Evolutionary conservation across 2,113 vertebrate species (phyloP).

Genomic region (Marmota flaviventris): DNA sequence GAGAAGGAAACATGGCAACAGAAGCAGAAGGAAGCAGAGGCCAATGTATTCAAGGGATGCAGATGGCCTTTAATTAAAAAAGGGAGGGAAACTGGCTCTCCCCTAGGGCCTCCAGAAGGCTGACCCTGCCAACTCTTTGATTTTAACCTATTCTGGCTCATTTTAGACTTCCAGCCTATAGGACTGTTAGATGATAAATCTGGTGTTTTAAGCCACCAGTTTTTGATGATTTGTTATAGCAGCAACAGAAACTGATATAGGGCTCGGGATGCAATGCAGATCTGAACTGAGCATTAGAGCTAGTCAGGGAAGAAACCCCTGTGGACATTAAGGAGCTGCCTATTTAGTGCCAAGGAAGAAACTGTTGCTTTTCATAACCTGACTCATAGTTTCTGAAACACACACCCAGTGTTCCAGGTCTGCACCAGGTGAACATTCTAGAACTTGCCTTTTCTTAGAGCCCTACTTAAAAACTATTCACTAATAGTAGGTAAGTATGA

Average conservation of each 20-base stretch:
- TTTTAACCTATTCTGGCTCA: background rate
- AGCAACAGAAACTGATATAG: background rate
- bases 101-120: background rate
- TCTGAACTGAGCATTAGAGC: background rate
- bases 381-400: background rate
- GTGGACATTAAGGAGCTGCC: background rate
- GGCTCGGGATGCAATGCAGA: fast-evolving
- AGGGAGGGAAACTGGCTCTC: background rate
- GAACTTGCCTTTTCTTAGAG: background rate
- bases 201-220: background rate
- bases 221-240: background rate
- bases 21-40: background rate
- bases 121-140: background rate
- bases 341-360: background rate
- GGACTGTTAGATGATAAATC: background rate
- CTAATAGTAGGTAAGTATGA: fast-evolving
- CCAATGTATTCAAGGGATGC: fast-evolving
- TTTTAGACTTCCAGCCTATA: background rate
- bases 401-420: background rate
- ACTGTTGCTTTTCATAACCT: background rate
- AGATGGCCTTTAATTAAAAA: too few relatives aligned
- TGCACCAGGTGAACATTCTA: background rate
- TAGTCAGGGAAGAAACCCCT: background rate
- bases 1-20: background rate
- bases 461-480: background rate